phyloP scores from a whole-genome alignment of 2,888 invertebrate species.

The Lamellibrachia columna region DNA sequence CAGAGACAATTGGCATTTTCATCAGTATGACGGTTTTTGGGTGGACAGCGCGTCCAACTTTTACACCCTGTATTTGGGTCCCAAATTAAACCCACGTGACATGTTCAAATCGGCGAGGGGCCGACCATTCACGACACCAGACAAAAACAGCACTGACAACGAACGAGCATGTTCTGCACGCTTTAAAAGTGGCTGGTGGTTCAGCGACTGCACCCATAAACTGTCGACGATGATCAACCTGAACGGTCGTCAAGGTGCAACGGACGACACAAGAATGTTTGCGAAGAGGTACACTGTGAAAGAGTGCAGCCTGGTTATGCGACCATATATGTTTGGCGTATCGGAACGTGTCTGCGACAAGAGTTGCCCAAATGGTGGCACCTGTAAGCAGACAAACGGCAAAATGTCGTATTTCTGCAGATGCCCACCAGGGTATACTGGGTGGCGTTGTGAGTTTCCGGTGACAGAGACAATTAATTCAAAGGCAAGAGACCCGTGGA shows the following conservation, averaged over 20 bases:
- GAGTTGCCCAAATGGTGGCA: conserved; percentile 10
- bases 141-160: not conserved
- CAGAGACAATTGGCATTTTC: not conserved
- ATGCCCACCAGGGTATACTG: not conserved
- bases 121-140: not conserved
- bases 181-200: not conserved
- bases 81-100: not conserved
- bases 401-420: not conserved
- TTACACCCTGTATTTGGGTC: not conserved
- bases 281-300: not conserved
- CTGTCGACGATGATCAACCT: not conserved
- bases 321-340: not conserved
- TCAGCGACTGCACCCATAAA: not conserved
- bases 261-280: not conserved
- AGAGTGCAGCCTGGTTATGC: not conserved
- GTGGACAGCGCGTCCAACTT: not conserved
- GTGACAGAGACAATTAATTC: not conserved
- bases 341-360: not conserved
- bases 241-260: not conserved
- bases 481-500: too few relatives aligned
- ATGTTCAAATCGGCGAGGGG: not conserved
- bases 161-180: not conserved
- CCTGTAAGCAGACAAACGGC: not conserved
- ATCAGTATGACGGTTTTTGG: not conserved
- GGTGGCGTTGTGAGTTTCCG: not conserved